Evolutionary conservation across 2,113 vertebrate species (phyloP).

Genomic region (Poeciliopsis prolifica): DNA sequence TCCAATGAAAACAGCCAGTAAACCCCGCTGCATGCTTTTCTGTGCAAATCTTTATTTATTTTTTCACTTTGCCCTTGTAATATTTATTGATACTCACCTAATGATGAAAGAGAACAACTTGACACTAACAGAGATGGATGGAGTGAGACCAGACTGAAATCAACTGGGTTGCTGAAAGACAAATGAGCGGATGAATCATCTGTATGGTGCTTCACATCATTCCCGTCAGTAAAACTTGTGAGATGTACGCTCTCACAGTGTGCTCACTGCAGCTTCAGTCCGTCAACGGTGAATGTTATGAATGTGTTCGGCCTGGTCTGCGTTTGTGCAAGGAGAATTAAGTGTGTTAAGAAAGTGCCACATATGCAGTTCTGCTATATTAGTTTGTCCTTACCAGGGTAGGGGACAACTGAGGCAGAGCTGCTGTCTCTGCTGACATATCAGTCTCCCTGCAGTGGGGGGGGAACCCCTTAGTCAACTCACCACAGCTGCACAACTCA

Average conservation of each 20-base stretch:
- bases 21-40: background rate
- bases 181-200: conserved; percentile 16
- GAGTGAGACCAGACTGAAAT: conserved; percentile 3
- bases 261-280: conserved; percentile 6
- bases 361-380: conserved; percentile 60
- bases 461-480: conserved; percentile 63
- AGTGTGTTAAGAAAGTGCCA: conserved; percentile 42
- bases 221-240: conserved; percentile 18
- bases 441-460: conserved; percentile 47
- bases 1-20: background rate
- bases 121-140: conserved; percentile 9
- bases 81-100: conserved; percentile 8
- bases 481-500: conserved; percentile 28
- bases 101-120: conserved; percentile 6
- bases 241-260: background rate
- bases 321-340: conserved; percentile 24
- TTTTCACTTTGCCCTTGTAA: background rate
- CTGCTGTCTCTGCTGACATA: conserved; percentile 63
- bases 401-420: conserved; percentile 28
- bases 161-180: conserved; percentile 18
- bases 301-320: conserved; percentile 5
- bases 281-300: conserved; percentile 2
- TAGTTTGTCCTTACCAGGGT: conserved; percentile 53
- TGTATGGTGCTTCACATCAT: conserved; percentile 22
- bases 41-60: background rate